These are phyloP conservation scores for Ovibos moschatus DNA, from an alignment of 2,113 vertebrate genomes.

Conservation along the genomic window DNA sequence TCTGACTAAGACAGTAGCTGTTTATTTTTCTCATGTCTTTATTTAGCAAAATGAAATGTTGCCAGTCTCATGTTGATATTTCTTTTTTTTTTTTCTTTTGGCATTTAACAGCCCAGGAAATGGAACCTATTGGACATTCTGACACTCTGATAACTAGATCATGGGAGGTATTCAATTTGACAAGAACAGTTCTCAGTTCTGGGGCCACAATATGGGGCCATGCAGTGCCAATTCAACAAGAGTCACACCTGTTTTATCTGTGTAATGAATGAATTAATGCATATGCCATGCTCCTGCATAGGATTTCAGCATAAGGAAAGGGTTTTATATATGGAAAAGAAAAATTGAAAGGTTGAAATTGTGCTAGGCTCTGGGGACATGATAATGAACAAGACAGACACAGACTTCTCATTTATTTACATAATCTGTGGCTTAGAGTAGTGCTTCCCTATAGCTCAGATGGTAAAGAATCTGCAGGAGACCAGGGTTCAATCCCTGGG, in stretches of 20 bases:
- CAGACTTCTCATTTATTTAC: background rate
- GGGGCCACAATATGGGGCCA: background rate
- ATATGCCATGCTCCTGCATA: background rate
- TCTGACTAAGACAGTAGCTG: background rate
- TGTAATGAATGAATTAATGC: background rate
- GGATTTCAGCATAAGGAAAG: background rate
- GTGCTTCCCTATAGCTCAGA: background rate
- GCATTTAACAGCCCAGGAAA: background rate
- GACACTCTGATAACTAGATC: background rate
- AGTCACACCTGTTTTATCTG: background rate
- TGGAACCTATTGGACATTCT: background rate
- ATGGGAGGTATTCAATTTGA: background rate
- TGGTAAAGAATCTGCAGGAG: background rate
- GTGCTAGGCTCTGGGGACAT: background rate
- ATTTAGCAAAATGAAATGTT: constrained; percentile 10
- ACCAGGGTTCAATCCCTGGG: background rate
- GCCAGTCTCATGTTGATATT: background rate
- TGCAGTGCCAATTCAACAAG: background rate
- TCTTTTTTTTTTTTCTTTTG: background rate
- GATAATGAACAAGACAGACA: background rate
- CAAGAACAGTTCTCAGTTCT: background rate
- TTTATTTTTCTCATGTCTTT: background rate
- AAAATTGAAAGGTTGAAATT: background rate
- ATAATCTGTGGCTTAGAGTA: background rate
- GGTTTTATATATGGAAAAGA: background rate